Conservation (phyloP, 2,113 vertebrate genomes). For the Taxidea taxus region DNA sequence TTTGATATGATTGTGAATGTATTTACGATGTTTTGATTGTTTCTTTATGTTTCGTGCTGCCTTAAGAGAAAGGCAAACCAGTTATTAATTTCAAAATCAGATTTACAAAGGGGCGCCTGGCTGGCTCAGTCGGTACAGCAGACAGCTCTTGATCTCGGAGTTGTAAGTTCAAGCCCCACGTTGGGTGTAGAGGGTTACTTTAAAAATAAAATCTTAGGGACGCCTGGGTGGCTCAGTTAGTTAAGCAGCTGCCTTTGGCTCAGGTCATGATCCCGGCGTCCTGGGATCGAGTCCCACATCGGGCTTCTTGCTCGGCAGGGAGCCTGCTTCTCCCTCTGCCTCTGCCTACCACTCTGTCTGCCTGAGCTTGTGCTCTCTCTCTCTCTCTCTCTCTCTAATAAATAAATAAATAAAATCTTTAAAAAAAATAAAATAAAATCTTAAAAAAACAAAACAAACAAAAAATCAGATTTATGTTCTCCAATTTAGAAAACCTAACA, state of each 20-base stretch:
- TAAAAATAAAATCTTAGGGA: neutral
- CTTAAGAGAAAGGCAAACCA: neutral
- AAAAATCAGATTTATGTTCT: constrained; percentile 21
- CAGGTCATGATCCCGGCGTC: too few species aligned
- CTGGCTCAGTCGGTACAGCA: neutral
- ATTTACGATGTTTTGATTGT: constrained; percentile 9
- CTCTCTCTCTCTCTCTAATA: too few species aligned
- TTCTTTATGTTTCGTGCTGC: neutral
- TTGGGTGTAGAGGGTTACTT: neutral
- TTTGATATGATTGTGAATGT: neutral
- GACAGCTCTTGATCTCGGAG: neutral
- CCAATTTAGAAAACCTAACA: neutral
- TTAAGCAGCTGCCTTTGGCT: too few species aligned
- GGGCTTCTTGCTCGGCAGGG: too few species aligned
- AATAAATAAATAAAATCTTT: too few species aligned
- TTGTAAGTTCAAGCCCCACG: neutral
- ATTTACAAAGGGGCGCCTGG: neutral
- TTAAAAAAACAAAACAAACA: neutral
- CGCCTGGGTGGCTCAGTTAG: too few species aligned
- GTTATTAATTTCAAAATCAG: constrained; percentile 41
- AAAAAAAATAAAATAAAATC: neutral
- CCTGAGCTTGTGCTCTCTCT: too few species aligned
- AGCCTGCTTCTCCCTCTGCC: too few species aligned
- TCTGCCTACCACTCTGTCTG: too few species aligned
- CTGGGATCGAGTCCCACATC: too few species aligned